Percentiles rank a stretch among this genome's conserved stretches.
These are phyloP conservation scores for Trialeurodes vaporariorum DNA, from an alignment of 1,140 invertebrate genomes.

Conservation along the genomic window DNA sequence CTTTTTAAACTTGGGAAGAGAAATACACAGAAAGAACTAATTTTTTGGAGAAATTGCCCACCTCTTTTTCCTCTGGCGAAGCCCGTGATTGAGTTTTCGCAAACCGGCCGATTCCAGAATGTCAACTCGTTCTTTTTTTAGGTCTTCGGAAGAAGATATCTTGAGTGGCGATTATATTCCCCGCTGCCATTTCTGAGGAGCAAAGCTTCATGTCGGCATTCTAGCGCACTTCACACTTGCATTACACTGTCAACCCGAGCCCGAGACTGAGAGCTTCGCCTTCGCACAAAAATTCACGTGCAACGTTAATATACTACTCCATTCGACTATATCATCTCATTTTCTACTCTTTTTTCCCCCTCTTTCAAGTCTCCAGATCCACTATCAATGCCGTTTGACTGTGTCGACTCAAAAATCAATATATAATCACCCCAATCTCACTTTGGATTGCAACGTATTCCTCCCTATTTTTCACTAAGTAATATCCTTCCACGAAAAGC, in stretches of 20 bases:
- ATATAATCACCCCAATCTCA: neutral
- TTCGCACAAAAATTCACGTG: neutral
- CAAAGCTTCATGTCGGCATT: neutral
- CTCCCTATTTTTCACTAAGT: too few relatives aligned
- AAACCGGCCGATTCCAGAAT: neutral
- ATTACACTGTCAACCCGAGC: too few relatives aligned
- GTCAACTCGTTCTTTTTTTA: neutral
- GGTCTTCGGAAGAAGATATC: neutral
- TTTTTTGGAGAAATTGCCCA: neutral
- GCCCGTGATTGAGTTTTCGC: neutral
- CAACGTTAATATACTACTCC: neutral
- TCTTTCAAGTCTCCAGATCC: neutral
- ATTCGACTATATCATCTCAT: neutral
- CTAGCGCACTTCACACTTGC: neutral
- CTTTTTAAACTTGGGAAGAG: too few relatives aligned
- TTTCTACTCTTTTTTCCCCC: neutral
- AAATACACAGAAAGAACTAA: neutral
- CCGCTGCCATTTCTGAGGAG: neutral
- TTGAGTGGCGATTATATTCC: too few relatives aligned
- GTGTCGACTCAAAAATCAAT: neutral
- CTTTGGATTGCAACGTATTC: too few relatives aligned
- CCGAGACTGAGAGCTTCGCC: too few relatives aligned
- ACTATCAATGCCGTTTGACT: neutral
- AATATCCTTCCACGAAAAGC: too few relatives aligned
- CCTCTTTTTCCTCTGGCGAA: neutral